phyloP scores from a whole-genome alignment of 2,113 vertebrate genomes.

The Chaenogobius annularis region DNA sequence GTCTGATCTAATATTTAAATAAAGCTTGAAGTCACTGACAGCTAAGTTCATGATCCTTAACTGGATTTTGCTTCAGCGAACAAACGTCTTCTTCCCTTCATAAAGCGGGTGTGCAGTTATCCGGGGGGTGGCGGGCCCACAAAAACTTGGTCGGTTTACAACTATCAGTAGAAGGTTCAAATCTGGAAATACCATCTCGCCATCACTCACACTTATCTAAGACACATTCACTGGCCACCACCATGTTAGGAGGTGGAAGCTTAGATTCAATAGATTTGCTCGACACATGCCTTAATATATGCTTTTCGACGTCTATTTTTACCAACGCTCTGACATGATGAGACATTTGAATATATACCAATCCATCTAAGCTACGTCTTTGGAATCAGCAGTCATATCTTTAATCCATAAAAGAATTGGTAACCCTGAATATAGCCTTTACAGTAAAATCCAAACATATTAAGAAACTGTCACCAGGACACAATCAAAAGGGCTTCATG shows the following conservation, averaged over 20 bases:
- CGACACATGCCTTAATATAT: conserved; percentile 16
- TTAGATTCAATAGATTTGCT: conserved; percentile 18
- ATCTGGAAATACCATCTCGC: conserved; percentile 11
- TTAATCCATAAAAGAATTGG: conserved; percentile 1
- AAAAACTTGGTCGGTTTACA: too few species aligned
- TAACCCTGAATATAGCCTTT: neutral
- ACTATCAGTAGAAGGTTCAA: conserved; percentile 23
- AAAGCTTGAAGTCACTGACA: too few species aligned
- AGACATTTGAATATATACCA: neutral
- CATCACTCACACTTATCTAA: conserved; percentile 22
- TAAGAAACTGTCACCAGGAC: neutral
- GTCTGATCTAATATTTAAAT: too few species aligned
- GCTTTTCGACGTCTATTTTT: conserved; percentile 5
- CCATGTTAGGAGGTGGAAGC: too few species aligned
- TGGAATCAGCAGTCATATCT: neutral
- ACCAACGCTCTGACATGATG: conserved; percentile 12
- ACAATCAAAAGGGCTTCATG: neutral
- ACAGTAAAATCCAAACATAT: neutral
- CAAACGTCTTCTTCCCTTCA: neutral
- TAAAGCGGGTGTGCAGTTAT: conserved; percentile 19
- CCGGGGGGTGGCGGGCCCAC: neutral
- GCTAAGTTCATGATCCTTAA: neutral
- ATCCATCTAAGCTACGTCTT: neutral
- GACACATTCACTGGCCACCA: neutral
- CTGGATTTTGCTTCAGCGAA: neutral